These are phyloP conservation scores for Anseranas semipalmata DNA, from an alignment of 2,113 vertebrate species.

Conservation along the genomic window DNA sequence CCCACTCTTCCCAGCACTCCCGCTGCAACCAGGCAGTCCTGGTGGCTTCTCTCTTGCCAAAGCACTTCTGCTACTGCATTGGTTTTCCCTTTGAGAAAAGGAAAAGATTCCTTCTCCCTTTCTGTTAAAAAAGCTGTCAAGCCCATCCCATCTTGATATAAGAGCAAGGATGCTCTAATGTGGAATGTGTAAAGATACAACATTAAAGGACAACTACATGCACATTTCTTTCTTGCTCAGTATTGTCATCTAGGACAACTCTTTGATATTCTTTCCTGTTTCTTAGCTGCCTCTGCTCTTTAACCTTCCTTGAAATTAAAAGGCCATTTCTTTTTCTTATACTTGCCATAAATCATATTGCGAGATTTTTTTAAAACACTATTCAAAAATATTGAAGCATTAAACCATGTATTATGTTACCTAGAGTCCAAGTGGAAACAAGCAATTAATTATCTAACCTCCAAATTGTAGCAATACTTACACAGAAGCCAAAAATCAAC, in stretches of 20 bases:
- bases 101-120: not conserved
- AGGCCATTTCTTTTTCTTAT: not conserved
- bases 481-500: not conserved
- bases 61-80: not conserved
- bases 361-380: not conserved
- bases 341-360: not conserved
- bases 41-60: not conserved
- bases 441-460: not conserved
- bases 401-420: not conserved
- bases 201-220: not conserved
- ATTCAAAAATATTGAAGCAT: not conserved
- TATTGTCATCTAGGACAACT: not conserved
- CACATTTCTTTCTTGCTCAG: not conserved
- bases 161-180: not conserved
- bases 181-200: not conserved
- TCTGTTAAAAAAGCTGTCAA: not conserved
- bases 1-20: not conserved
- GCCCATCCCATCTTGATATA: not conserved
- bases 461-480: not conserved
- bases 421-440: not conserved
- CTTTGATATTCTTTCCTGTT: not conserved
- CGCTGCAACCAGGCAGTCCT: not conserved
- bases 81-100: not conserved
- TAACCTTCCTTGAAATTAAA: slow-evolving; percentile 3
- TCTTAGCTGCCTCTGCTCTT: slow-evolving; percentile 4